Base-by-base conservation (phyloP, 2,888 invertebrate species). In the Cybosia mesomella region DNA sequence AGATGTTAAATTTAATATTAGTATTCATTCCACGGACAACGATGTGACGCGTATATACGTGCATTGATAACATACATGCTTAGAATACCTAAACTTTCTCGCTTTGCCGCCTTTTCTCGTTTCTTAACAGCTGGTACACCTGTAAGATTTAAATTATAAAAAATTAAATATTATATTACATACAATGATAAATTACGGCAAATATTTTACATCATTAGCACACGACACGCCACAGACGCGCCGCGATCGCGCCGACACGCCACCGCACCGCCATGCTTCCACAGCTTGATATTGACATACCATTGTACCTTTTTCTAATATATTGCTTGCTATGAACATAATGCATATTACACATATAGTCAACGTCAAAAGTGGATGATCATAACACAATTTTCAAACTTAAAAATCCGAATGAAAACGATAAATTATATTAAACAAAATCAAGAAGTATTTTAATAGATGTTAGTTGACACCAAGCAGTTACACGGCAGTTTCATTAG, bases 121-220 rank as follows among this genome's bases (percentile, higher is more conserved):
- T 68, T 68, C 59, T 68, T 54, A 28, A 53, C 59, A 10, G 67
- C 67, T 5, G 22, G 49, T 32, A 39, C n/a, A 68, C 64, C 67
- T 68, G 67, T 63, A 67, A 67, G 32, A n/a, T 53, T 39, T 49
- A 65, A 55, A 58, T 49, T 24, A 65, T 24, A 49, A 36, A 15
- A 43, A 39, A 13, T 49, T 10, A n/a, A 11, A 43, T 24, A 61
- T 28, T 1, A 13, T 24, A n/a, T 43, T 11, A 28, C 18, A 60
- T 21, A 53, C 5, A 34, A 8, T 13, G 39, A 13, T 39, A 18
- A 18, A 39, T 39, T 39, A 43, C 0, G 18, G 43, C 7, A 18
- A 43, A 18, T 43, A 18, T 43, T 43, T 43, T 43, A 43, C 5
- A 43, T 43, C 7, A 43, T 18, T 43, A 43, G 43, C 7, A 13